Evolutionary conservation across 2,888 invertebrate genomes (phyloP).

Genomic region (Eupithecia abbreviata): DNA sequence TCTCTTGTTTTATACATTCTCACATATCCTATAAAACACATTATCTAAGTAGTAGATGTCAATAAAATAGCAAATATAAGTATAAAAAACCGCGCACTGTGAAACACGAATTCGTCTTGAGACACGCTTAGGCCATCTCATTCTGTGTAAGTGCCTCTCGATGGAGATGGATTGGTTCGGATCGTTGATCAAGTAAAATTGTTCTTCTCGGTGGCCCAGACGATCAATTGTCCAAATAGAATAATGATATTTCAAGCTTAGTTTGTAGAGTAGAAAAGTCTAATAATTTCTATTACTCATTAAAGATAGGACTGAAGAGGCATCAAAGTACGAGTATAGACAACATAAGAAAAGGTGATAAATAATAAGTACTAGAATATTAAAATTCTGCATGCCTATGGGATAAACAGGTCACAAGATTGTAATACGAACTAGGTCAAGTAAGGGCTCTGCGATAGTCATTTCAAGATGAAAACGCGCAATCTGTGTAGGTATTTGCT

Average conservation of each 20-base stretch:
- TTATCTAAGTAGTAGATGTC: constrained; percentile 61
- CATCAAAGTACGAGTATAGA: constrained; percentile 28
- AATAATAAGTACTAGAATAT: constrained; percentile 45
- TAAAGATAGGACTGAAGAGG: constrained; percentile 22
- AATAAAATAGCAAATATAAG: constrained; percentile 39
- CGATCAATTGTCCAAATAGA: constrained; percentile 76
- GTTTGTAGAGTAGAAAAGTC: neutral
- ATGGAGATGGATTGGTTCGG: constrained; percentile 47
- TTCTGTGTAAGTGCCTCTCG: constrained; percentile 43
- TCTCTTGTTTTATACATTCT: constrained; percentile 55
- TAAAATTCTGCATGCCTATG: constrained; percentile 59
- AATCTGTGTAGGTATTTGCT: constrained; percentile 25
- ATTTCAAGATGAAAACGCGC: constrained; percentile 58
- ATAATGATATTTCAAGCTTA: neutral
- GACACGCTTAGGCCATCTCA: constrained; percentile 43
- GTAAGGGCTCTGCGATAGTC: constrained; percentile 62
- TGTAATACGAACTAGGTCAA: constrained; percentile 71
- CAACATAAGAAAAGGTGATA: neutral
- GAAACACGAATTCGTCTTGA: constrained; percentile 53
- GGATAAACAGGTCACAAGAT: constrained; percentile 69
- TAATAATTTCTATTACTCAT: constrained; percentile 22
- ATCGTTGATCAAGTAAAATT: constrained; percentile 51
- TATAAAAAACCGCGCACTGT: constrained; percentile 50
- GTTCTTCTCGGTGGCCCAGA: constrained; percentile 63
- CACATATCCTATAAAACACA: constrained; percentile 51